Percentiles rank a stretch among this genome's conserved stretches.
phyloP scores from a whole-genome alignment of 2,888 invertebrate species.

The Coecobrya sp. region DNA sequence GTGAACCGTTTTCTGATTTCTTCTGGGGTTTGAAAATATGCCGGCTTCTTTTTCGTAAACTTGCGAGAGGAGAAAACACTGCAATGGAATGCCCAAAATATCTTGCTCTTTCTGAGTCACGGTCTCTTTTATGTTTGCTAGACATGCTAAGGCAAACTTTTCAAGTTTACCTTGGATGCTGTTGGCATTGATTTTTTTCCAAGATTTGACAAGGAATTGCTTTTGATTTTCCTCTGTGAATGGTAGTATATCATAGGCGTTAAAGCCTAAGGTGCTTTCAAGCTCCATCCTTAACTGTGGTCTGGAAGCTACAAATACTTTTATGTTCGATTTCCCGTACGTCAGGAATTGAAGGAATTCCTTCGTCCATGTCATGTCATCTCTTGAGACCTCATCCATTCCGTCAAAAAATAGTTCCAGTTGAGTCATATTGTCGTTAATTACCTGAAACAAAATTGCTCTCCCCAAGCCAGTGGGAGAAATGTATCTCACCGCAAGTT shows the following conservation, averaged over 20 bases:
- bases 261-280: background rate
- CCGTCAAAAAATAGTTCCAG: no score
- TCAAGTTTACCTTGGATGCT: background rate
- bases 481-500: no score
- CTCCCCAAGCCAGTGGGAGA: no score
- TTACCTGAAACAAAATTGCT: no score
- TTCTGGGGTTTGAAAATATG: background rate
- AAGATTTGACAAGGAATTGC: background rate
- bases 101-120: background rate
- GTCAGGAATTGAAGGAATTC: no score
- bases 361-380: no score
- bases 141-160: background rate
- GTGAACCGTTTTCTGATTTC: no score
- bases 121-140: background rate
- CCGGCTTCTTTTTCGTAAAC: background rate
- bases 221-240: background rate
- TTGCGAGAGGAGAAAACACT: background rate
- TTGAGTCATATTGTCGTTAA: no score
- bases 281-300: background rate
- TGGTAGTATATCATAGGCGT: background rate
- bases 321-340: no score
- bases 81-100: background rate
- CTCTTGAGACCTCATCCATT: no score
- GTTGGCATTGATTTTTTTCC: background rate
- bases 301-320: background rate